A percentile compares a stretch with the other conserved stretches of the same genome.
These are phyloP conservation scores for Parazoanthus atlanticus DNA, from an alignment of 92 coral and sea anemone species.

Conservation along the genomic window DNA sequence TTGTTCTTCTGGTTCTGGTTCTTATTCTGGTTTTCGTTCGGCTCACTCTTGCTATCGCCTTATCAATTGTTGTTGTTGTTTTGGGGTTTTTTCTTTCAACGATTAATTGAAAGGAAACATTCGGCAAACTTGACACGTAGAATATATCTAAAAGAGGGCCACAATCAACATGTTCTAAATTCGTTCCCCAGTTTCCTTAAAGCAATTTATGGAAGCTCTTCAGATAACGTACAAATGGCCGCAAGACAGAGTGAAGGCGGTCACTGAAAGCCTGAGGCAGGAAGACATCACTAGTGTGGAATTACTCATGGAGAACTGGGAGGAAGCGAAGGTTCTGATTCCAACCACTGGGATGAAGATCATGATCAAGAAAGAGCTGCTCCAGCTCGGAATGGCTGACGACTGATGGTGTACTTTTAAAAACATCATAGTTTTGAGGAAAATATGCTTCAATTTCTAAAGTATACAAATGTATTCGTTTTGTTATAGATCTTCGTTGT, in stretches of 20 bases:
- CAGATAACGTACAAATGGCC: constrained; percentile 44
- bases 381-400: constrained; percentile 2
- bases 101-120: no score
- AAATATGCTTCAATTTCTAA: no score
- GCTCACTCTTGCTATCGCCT: no score
- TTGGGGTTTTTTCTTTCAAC: no score
- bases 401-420: background rate
- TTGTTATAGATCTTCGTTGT: no score
- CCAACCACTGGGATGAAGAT: constrained; percentile 56
- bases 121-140: no score
- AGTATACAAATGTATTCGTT: no score
- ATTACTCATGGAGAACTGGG: constrained; percentile 65
- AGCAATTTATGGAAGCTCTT: constrained; percentile 54
- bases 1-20: no score
- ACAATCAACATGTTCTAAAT: background rate
- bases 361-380: constrained; percentile 52
- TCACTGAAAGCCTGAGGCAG: constrained; percentile 33
- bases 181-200: constrained; percentile 6
- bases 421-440: no score
- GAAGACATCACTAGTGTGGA: constrained; percentile 52
- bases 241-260: constrained; percentile 35
- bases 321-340: background rate
- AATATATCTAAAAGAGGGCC: no score
- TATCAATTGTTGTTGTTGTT: no score
- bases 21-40: no score